phyloP scores from a whole-genome alignment of 2,113 vertebrate genomes.

The Bambusicola thoracicus region DNA sequence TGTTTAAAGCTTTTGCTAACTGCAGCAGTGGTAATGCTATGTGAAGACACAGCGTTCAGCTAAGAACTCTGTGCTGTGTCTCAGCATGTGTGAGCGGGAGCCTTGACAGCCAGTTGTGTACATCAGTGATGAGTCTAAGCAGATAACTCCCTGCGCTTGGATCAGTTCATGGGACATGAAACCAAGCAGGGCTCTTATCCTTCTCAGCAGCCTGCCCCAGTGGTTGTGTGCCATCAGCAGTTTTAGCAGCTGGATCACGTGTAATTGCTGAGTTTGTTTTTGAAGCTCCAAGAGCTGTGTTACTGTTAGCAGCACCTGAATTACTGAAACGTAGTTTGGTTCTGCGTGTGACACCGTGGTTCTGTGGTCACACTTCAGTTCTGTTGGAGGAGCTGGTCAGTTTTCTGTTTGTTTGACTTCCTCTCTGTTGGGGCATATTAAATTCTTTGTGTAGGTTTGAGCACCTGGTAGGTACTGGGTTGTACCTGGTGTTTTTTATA shows the following conservation, averaged over 20 bases:
- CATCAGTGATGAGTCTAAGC: neutral
- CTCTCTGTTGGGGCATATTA: neutral
- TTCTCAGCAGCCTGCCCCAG: rapidly evolving
- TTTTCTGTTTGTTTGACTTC: neutral
- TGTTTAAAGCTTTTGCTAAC: neutral
- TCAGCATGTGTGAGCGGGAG: neutral
- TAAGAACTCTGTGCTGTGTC: neutral
- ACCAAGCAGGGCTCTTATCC: neutral
- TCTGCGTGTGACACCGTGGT: neutral
- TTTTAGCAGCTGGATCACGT: neutral
- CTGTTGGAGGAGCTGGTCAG: neutral
- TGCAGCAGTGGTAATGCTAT: too few relatives aligned
- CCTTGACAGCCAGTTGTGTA: neutral
- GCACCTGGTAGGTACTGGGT: neutral
- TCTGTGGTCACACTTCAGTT: neutral
- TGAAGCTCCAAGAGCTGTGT: neutral
- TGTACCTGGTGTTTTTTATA: neutral
- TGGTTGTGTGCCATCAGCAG: neutral
- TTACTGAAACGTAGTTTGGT: neutral
- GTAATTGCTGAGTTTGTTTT: neutral
- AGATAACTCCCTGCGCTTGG: neutral
- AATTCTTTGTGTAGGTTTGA: neutral
- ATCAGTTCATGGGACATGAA: neutral
- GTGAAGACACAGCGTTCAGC: neutral
- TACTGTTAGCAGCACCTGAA: neutral